Base-by-base conservation (phyloP, 2,113 vertebrate genomes). In the Dunckerocampus dactyliophorus region DNA sequence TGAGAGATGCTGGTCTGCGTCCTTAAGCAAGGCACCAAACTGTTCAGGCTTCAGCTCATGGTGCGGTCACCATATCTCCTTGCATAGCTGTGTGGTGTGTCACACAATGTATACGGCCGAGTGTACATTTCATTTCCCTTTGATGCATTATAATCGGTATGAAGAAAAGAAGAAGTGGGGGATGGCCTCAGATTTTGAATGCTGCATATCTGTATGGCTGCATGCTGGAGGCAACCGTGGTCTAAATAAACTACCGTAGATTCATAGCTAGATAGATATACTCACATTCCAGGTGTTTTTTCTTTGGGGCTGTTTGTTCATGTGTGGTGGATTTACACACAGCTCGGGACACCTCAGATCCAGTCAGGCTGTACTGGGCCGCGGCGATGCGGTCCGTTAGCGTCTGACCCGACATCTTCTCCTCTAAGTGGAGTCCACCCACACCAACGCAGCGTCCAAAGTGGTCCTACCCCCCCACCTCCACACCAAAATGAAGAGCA, bases 231-330 rank as follows among this genome's bases (percentile, higher is more conserved):
- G 63, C 14, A 62, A 59, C 50, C 59, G 37, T 71, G 74, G 79
- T 71, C 65, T 80, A 63, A 56, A 58, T 77, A 59, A 58, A 51
- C 52, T 16, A 24, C 56, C 51, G 19, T 39, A 45, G 60, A n/a
- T n/a, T n/a, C n/a, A 74, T 48, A 54, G 65, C 73, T 49, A 22
- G 67, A 62, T 51, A 61, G 64, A 68, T 65, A 55, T 53, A 93
- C 96, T 98, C 91, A 98, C 96, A 98, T 89, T 99, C 97, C 88
- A 99, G 92, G 94, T 99, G 97, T 76, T 99, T 99, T 50, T 99
- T 99, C 93, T 99, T 99, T 69, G 97, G 97, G 61, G 93, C 92
- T 80, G 97, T 98, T 88, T 97, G 95, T 82, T 99, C 97, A 70
- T 99, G 97, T 65, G 97, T 99, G 89, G 95, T 98, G 74, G 97